These are phyloP conservation scores for Tragelaphus strepsiceros DNA, from an alignment of 2,113 vertebrate species.

Conservation along the genomic window DNA sequence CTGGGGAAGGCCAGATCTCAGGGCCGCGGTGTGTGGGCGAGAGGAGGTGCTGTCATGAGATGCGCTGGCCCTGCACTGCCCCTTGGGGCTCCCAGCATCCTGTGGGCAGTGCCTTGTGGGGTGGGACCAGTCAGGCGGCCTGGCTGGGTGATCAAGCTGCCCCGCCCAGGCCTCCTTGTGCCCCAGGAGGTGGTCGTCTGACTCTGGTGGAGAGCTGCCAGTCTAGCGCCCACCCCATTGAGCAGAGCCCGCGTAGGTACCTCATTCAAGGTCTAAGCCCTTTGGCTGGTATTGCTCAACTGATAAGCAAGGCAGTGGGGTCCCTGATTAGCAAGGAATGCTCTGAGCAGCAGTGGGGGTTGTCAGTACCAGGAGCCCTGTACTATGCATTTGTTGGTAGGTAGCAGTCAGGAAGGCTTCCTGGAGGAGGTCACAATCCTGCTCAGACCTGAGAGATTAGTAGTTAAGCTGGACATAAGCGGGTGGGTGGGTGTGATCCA, in stretches of 20 bases:
- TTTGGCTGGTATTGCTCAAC: background rate
- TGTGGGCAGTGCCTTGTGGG: background rate
- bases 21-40: fast-evolving
- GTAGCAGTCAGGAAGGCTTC: background rate
- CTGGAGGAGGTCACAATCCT: background rate
- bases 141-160: too few relatives aligned
- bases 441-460: background rate
- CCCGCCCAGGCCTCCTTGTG: too few relatives aligned
- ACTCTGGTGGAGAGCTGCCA: fast-evolving
- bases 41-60: background rate
- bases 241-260: fast-evolving
- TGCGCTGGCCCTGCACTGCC: fast-evolving
- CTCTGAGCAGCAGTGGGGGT: background rate
- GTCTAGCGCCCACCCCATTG: fast-evolving
- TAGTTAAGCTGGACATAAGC: background rate
- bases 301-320: background rate
- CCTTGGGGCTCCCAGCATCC: background rate
- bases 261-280: background rate
- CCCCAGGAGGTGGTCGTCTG: background rate
- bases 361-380: background rate
- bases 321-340: background rate
- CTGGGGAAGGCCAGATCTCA: background rate
- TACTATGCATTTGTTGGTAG: background rate
- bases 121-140: background rate
- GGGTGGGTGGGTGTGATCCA: background rate